Evolutionary conservation across 2,888 invertebrate genomes (phyloP), one percentile per base, ranked within the genome.

Genomic region (Diarsia brunnea): DNA sequence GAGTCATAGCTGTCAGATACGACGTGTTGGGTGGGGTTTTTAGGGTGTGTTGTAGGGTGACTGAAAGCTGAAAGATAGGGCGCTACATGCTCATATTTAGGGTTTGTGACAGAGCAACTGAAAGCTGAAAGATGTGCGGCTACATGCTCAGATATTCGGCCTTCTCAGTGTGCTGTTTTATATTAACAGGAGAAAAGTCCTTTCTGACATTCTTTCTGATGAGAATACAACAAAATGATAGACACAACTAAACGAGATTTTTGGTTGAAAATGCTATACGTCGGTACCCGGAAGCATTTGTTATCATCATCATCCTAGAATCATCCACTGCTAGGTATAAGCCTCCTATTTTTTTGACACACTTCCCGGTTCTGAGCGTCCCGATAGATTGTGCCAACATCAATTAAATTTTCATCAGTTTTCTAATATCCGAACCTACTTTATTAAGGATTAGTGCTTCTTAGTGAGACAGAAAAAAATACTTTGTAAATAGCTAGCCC

Each of bases 1-100:
- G 69, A 69, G 31, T 73, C 79, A 82, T 8, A 14, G 14, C 21
- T 12, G 63, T 49, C 73, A 21, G 16, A 10, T 4, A 31, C 0
- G 47, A 31, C 0, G 47, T 1, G 12, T n/a, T 31, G n/a, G 53
- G n/a, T 24, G 24, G 45, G n/a, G n/a, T 45, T 21, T 43, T 24
- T 19, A 10, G 64, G 21, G 24, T 51, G 61, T 53, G 38, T 43
- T 47, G n/a, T 0, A 53, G 12, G n/a, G 16, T 7, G 12, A 2
- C 16, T 7, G 12, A n/a, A 51, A 43, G 16, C 31, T 45, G n/a
- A 14, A 31, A 53, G 27, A 53, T 27, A 0, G 1, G 4, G 5
- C 0, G 10, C n/a, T 10, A 24, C 2, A 24, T 24, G 5, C n/a
- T 1, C 7, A 49, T n/a, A n/a, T 43, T 24, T 19, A 10, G 64